Conservation (phyloP, 2,797 vertebrate genomes). For the Atherinosoma microstoma region DNA sequence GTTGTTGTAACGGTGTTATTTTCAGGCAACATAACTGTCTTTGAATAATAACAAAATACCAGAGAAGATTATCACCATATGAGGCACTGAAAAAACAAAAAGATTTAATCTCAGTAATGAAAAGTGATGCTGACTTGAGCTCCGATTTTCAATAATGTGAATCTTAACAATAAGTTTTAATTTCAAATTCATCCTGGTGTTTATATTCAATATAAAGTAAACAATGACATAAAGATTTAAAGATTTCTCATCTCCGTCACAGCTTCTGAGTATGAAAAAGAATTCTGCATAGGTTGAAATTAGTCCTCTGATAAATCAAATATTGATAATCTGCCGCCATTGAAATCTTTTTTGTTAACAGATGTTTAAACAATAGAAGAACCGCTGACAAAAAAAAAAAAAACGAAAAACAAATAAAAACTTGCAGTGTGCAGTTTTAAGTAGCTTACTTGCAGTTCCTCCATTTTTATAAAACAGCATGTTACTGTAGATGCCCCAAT, state of each 20-base stretch:
- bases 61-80: no score
- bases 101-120: not conserved
- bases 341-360: conserved; percentile 2
- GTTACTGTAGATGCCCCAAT: conserved; percentile 21
- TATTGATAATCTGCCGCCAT: not conserved
- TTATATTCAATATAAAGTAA: not conserved
- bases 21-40: no score
- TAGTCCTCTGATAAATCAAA: not conserved
- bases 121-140: not conserved
- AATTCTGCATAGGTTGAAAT: not conserved
- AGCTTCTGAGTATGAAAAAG: not conserved
- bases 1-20: not conserved
- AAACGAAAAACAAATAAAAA: conserved; percentile 6
- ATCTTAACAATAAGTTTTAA: not conserved
- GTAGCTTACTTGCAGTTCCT: not conserved
- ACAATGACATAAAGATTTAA: not conserved
- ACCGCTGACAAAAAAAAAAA: not conserved
- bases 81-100: not conserved
- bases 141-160: not conserved
- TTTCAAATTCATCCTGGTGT: no score
- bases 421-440: not conserved
- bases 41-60: no score
- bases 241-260: not conserved
- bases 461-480: not conserved
- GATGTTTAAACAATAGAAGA: conserved; percentile 1